Evolutionary conservation across 2,888 invertebrate genomes (phyloP).

Genomic region (Eumacrocentrus americanus): DNA sequence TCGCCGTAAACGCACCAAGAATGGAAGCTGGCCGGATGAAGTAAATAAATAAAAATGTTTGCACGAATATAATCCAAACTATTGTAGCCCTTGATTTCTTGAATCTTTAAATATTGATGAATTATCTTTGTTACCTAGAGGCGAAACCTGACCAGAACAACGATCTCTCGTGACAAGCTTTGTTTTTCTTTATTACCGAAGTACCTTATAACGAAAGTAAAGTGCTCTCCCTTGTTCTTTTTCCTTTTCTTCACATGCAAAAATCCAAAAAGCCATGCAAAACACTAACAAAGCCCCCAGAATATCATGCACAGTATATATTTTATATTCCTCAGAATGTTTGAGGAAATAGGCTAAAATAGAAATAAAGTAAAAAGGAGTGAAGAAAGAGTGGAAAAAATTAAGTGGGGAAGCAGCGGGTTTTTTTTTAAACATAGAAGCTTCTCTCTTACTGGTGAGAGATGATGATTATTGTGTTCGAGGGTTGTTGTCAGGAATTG

Average conservation of each 20-base stretch:
- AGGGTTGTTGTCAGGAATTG: neutral
- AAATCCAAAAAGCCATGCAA: neutral
- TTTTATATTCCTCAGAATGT: neutral
- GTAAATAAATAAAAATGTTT: neutral
- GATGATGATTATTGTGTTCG: too few species aligned
- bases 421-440: neutral
- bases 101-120: neutral
- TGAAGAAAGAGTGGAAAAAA: conserved; percentile 14
- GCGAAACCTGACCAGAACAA: conserved; percentile 9
- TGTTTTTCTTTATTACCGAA: conserved; percentile 44
- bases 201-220: neutral
- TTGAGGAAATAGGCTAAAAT: neutral
- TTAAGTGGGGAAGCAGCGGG: conserved; percentile 4
- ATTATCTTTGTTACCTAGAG: neutral
- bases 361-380: conserved; percentile 15
- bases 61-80: neutral
- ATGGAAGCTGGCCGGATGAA: conserved; percentile 2
- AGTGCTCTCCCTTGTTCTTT: neutral
- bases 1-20: neutral
- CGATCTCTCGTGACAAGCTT: conserved; percentile 47
- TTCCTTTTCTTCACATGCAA: neutral
- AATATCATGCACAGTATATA: neutral
- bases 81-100: neutral
- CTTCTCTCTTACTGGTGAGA: too few species aligned
- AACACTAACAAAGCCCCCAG: neutral